Base-by-base conservation (phyloP, 2,888 invertebrate species). In the Neuroscelio doddi region DNA sequence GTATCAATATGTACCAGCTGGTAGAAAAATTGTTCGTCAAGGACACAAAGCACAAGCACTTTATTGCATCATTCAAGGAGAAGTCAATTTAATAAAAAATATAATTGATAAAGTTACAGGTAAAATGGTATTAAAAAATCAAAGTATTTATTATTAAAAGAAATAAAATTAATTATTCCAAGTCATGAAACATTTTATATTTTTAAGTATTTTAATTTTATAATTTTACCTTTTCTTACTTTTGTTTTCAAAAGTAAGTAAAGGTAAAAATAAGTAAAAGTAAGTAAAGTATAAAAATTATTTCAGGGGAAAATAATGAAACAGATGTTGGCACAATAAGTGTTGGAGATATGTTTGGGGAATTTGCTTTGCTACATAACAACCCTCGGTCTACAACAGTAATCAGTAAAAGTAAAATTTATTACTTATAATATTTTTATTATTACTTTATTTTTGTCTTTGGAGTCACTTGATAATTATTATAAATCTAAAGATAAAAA, bases 51-150 rank as follows among this genome's bases (percentile, higher is more conserved):
- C 92, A 0, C 83, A 86, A 52, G 88, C 89, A 0, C 77, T 92
- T 41, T 92, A 90, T 79, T 92, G 90, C 78, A 86, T 93, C 41
- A 82, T 91, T 3, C 85, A 86, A 0, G 93, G 93, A 1, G 87
- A 89, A 74, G 85, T 88, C 7, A 77, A 76, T 4, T 86, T 90
- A 52, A 87, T 87, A 38, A 87, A 87, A 55, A 80, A 85, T 72
- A 75, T 86, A 0, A 87, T 78, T 56, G 90, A 91, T 68, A 86
- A 86, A 0, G 75, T 76, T 12, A 83, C 85, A 24, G 80, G 80
- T 74, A 57, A 39, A 55, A 7, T 21, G 15, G 10, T 30, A 1
- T 30, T 30, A 10, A 30, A 30, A n/a, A n/a, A n/a, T n/a, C n/a
- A n/a, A n/a, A n/a, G n/a, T n/a, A n/a, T n/a, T n/a, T n/a, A n/a